Conservation (phyloP, 2,797 vertebrate species). For the Phrynocephalus forsythii region DNA sequence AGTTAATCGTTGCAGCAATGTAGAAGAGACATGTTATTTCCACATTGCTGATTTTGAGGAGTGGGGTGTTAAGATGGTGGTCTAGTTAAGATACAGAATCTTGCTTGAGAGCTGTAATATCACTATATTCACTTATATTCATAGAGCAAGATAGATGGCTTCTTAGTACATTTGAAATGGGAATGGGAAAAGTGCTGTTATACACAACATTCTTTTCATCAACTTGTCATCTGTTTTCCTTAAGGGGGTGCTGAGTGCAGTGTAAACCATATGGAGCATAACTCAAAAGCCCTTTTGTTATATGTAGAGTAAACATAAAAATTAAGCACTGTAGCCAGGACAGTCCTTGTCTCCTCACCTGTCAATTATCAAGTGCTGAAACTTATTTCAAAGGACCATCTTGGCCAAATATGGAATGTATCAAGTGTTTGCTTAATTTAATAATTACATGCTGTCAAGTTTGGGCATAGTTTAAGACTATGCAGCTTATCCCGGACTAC, state of each 20-base stretch:
- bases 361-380: not conserved
- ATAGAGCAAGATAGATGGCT: not conserved
- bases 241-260: not conserved
- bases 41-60: not conserved
- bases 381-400: not conserved
- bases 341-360: too few species aligned
- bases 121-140: not conserved
- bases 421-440: not conserved
- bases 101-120: not conserved
- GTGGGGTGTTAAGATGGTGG: not conserved
- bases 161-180: not conserved
- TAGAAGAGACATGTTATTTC: not conserved
- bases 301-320: not conserved
- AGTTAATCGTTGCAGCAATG: not conserved
- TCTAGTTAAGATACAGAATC: not conserved
- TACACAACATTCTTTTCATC: not conserved
- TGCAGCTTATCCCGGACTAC: too few species aligned
- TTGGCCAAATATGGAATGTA: not conserved
- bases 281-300: not conserved
- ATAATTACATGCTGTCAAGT: too few species aligned
- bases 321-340: not conserved
- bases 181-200: not conserved
- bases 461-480: too few species aligned
- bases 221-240: not conserved
- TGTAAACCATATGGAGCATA: not conserved